These are phyloP conservation scores for Vultur gryphus DNA, from an alignment of 2,797 vertebrate species.

Conservation along the genomic window DNA sequence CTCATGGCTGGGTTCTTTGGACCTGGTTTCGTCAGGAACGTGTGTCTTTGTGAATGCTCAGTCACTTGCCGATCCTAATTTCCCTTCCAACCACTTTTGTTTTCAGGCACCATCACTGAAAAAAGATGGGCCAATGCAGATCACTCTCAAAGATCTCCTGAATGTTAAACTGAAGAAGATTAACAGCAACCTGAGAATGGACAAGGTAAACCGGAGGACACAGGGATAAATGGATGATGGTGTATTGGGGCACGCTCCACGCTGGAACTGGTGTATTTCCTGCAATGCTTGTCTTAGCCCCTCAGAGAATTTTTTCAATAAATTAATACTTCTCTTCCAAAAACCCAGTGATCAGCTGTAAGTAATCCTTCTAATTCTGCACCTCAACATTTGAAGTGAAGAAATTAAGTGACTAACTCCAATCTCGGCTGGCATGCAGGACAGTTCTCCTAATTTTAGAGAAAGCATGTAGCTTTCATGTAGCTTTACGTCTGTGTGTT, in stretches of 20 bases:
- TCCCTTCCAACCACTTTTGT: background rate
- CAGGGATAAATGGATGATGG: background rate
- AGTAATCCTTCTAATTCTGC: background rate
- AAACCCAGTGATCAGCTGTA: background rate
- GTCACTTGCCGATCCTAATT: background rate
- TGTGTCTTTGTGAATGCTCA: background rate
- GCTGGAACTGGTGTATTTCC: background rate
- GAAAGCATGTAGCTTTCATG: background rate
- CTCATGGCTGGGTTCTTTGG: background rate
- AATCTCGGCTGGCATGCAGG: background rate
- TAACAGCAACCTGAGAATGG: background rate
- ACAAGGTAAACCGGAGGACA: slow-evolving; percentile 41
- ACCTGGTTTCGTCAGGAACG: background rate
- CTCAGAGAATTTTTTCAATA: background rate
- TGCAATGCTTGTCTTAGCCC: background rate
- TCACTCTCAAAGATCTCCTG: slow-evolving; percentile 81
- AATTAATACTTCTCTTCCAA: background rate
- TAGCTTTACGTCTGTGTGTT: background rate
- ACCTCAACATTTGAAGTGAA: background rate
- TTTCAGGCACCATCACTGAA: slow-evolving; percentile 57
- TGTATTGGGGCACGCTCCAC: background rate
- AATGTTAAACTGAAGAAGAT: slow-evolving; percentile 81
- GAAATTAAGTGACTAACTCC: background rate
- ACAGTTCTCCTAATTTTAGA: background rate
- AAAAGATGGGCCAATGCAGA: slow-evolving; percentile 63